These are phyloP conservation scores for Invenusta paracnida DNA, from an alignment of 2,888 invertebrate species.

Conservation along the genomic window DNA sequence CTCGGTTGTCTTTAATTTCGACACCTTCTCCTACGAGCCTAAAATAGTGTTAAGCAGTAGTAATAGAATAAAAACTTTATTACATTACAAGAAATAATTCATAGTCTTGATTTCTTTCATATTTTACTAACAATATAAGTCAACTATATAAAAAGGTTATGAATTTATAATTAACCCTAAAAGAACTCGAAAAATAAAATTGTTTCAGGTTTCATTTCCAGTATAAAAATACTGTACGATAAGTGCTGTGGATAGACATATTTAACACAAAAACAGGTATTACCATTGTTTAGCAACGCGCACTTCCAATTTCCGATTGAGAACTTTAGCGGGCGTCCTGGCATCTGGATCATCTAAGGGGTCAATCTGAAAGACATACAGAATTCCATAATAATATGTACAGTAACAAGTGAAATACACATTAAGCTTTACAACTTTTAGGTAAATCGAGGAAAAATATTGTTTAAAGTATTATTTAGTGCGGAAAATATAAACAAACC, in stretches of 20 bases:
- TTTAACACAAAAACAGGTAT: neutral
- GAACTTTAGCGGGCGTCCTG: neutral
- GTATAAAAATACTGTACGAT: neutral
- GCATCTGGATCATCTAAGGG: conserved; percentile 19
- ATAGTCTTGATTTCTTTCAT: neutral
- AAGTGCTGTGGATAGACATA: neutral
- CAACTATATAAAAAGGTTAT: neutral
- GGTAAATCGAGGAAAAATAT: no score
- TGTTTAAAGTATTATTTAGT: no score
- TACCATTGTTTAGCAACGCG: conserved; percentile 24
- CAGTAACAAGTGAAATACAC: no score
- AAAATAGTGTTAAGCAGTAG: neutral
- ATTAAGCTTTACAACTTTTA: no score
- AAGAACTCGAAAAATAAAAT: neutral
- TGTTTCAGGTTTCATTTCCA: neutral
- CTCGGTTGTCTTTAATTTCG: neutral
- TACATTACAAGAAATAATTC: no score
- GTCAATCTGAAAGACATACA: conserved; percentile 3
- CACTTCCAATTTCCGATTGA: conserved; percentile 9
- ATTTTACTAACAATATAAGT: neutral
- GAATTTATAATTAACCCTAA: neutral
- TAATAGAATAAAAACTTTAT: neutral
- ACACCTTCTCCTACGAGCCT: neutral
- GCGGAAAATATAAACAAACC: no score
- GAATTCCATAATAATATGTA: no score